Evolutionary conservation across 2,113 vertebrate species (phyloP).

Genomic region (Gymnogyps californianus): DNA sequence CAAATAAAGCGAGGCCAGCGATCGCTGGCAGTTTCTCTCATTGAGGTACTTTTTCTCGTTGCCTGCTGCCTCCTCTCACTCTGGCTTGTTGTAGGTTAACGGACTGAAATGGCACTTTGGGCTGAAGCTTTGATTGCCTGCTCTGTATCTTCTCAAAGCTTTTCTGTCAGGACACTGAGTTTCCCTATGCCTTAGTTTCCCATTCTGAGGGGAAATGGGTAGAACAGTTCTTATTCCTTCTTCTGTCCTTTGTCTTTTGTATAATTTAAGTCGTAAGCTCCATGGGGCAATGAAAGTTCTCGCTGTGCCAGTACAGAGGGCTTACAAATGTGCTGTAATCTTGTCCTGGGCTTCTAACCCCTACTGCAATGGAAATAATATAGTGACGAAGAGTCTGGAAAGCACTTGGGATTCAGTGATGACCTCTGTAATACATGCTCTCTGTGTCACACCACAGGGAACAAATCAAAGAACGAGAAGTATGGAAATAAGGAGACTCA

Average conservation of each 20-base stretch:
- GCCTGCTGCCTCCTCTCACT: neutral
- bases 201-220: neutral
- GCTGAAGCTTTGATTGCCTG: neutral
- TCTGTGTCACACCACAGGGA: neutral
- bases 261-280: neutral
- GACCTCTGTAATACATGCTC: neutral
- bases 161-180: neutral
- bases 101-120: neutral
- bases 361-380: neutral
- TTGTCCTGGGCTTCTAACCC: neutral
- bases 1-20: neutral
- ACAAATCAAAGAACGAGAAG: neutral
- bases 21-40: neutral
- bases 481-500: neutral
- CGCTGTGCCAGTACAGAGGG: neutral
- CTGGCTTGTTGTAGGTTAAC: neutral
- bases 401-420: neutral
- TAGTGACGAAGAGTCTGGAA: neutral
- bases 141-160: neutral
- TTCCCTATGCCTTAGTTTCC: neutral
- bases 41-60: neutral
- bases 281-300: neutral
- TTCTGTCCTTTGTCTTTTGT: neutral
- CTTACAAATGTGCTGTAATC: neutral
- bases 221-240: neutral